Evolutionary conservation across 2,113 vertebrate species (phyloP), one percentile per base, ranked within the genome.

Genomic region (Zingel zingel): DNA sequence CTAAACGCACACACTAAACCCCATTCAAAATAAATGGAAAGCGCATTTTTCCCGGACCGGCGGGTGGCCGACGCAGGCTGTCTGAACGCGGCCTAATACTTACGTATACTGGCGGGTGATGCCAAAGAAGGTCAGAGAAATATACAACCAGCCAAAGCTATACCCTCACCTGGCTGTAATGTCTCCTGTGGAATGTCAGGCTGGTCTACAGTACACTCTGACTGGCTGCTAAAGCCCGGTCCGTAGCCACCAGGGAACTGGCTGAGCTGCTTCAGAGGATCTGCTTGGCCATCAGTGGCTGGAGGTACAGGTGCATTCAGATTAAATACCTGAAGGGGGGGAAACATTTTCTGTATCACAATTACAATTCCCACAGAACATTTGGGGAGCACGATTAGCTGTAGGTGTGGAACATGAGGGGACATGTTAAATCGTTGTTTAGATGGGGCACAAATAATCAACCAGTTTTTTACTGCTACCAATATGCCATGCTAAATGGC

Each of bases 281-380:
- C 98, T 86, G 95, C 91, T 92, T 77, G 90, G 13, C 83, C 83
- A 18, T 99, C 97, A 89, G 95, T 97, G 89, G 96, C 94, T 88
- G 98, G 97, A 93, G 98, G 97, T 92, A 99, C 97, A 51, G 98
- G 97, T 73, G 98, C 97, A 75, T 97, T 99, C 96, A 99, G 94
- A 91, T 98, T 99, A 92, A 99, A 99, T 84, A 99, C 98, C 98
- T 99, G 74, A n/a, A 76, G 14, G 43, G 30, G 25, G 69, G 53
- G 6, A 79, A n/a, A 21, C 13, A 11, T 54, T 50, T 43, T 33
- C 10, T 45, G 14, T 18, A 48, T 50, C 19, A 69, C 69, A 39
- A 71, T 65, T 39, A 19, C 4, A 63, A 36, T 66, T 78, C 53
- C n/a, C 1, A 30, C 5, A 16, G 5, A 72, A 33, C 1, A 5